These are phyloP conservation scores for Papilio xuthus DNA, from an alignment of 1,140 invertebrate species.

Conservation along the genomic window DNA sequence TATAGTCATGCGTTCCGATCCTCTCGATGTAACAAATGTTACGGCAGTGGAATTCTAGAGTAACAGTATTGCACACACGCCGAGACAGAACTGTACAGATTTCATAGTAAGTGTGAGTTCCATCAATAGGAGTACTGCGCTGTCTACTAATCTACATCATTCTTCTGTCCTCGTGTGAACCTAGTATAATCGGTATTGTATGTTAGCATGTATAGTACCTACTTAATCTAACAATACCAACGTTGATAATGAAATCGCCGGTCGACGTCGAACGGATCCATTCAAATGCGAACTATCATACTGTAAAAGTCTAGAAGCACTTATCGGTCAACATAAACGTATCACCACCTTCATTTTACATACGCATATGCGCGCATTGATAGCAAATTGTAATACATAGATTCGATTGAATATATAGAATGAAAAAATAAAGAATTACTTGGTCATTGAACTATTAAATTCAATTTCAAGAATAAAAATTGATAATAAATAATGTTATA, in stretches of 20 bases:
- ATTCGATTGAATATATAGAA: too few species aligned
- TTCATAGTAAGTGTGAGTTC: neutral
- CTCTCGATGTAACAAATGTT: too few species aligned
- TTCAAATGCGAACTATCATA: neutral
- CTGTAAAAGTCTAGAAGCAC: neutral
- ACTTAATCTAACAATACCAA: slow-evolving; percentile 11
- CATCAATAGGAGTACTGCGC: neutral
- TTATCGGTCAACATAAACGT: neutral
- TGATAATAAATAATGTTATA: too few species aligned
- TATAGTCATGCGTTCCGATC: too few species aligned
- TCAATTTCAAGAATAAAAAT: too few species aligned
- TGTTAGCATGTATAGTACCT: slow-evolving; percentile 8
- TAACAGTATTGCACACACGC: neutral
- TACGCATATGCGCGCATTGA: too few species aligned
- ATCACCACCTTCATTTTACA: neutral
- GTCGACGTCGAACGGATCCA: neutral
- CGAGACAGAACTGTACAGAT: neutral
- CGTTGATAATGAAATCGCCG: slow-evolving; percentile 14
- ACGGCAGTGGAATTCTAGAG: too few species aligned
- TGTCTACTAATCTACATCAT: neutral
- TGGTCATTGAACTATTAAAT: too few species aligned
- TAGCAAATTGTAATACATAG: too few species aligned
- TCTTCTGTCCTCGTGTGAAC: neutral
- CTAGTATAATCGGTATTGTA: neutral
- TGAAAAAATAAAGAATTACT: too few species aligned